Percentiles rank a stretch among this genome's conserved stretches.
Conservation (phyloP, 2,888 invertebrate species). For the Yponomeuta cagnagella region DNA sequence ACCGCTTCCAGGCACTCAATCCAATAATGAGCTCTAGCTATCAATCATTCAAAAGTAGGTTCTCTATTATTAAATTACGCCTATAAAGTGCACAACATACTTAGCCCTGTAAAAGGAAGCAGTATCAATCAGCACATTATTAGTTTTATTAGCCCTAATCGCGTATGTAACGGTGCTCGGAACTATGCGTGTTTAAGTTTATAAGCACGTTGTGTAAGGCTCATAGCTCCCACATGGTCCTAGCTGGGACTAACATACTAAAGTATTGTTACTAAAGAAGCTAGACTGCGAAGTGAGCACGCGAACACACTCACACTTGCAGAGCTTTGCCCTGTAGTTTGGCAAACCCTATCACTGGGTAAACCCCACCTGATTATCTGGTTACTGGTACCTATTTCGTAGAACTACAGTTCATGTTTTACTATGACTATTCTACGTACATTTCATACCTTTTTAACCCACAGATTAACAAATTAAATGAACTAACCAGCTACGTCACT, state of each 20-base stretch:
- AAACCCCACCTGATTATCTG: too few species aligned
- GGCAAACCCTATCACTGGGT: too few species aligned
- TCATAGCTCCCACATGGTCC: slow-evolving; percentile 31
- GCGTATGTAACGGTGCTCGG: slow-evolving; percentile 13
- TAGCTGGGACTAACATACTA: slow-evolving; percentile 20
- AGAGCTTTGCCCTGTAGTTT: neutral
- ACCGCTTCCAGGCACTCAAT: neutral
- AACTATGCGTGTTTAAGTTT: slow-evolving; percentile 14
- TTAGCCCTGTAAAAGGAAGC: neutral
- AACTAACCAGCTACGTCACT: too few species aligned
- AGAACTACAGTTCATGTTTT: too few species aligned
- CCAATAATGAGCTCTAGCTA: too few species aligned
- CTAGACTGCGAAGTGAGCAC: neutral
- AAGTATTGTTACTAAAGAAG: neutral
- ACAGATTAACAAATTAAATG: too few species aligned
- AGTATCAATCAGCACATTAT: neutral
- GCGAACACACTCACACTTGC: neutral
- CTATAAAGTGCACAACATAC: neutral
- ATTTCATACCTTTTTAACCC: too few species aligned
- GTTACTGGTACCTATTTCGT: too few species aligned
- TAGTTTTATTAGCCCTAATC: slow-evolving; percentile 20
- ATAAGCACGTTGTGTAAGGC: neutral
- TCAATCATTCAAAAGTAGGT: neutral
- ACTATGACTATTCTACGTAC: too few species aligned
- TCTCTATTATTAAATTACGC: neutral